Evolutionary conservation across 1,140 invertebrate genomes (phyloP).

Genomic region (Chlorops oryzae): DNA sequence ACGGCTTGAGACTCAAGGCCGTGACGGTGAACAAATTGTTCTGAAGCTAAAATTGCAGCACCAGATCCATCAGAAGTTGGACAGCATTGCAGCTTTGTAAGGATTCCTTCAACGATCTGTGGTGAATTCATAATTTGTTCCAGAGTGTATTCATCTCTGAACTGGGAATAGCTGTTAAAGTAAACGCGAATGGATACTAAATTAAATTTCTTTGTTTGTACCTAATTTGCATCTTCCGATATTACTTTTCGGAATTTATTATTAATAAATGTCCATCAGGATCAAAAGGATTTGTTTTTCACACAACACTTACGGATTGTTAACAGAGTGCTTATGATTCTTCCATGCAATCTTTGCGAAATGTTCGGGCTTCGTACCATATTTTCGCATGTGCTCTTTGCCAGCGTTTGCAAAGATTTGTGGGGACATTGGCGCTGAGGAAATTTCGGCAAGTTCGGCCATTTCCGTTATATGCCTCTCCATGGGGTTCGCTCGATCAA

Average conservation of each 20-base stretch:
- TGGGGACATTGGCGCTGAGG: constrained; percentile 76
- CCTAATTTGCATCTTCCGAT: too few species aligned
- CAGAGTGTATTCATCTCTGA: constrained; percentile 80
- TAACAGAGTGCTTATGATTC: constrained; percentile 93
- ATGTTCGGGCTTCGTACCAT: constrained; percentile 86
- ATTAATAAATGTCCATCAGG: constrained; percentile 2
- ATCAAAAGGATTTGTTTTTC: background rate
- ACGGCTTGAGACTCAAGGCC: constrained; percentile 80
- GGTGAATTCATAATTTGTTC: constrained; percentile 84
- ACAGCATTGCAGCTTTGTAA: constrained; percentile 95
- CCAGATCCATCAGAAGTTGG: constrained; percentile 95
- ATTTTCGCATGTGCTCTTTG: constrained; percentile 91
- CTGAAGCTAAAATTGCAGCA: constrained; percentile 83
- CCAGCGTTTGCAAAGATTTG: constrained; percentile 97
- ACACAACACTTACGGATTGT: constrained; percentile 74
- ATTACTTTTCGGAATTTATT: too few species aligned
- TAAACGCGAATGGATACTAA: too few species aligned
- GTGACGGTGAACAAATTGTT: constrained; percentile 81
- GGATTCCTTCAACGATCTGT: constrained; percentile 77
- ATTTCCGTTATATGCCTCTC: constrained; percentile 87
- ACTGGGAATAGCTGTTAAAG: constrained; percentile 77
- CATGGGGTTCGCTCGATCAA: constrained; percentile 87
- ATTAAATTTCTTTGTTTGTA: too few species aligned
- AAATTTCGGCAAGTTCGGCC: constrained; percentile 72
- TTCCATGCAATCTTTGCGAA: constrained; percentile 97